Conservation (phyloP, 2,888 invertebrate species). For the Mesorhabditis belari region DNA sequence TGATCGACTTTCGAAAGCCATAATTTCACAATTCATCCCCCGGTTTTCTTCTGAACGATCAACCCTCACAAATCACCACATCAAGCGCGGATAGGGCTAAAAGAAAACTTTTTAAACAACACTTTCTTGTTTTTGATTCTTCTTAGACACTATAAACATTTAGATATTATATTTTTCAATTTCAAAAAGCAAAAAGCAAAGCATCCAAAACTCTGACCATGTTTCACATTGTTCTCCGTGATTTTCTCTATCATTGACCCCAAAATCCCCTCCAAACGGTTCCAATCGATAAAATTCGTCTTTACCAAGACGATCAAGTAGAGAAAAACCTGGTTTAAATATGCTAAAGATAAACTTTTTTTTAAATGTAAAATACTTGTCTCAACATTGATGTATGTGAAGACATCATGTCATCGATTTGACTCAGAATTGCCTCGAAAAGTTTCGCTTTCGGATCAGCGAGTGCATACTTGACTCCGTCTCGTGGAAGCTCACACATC, state of each 20-base stretch:
- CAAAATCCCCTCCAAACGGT: constrained; percentile 2
- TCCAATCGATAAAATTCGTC: constrained; percentile 3
- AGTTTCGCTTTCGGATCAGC: constrained; percentile 17
- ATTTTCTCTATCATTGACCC: constrained; percentile 5
- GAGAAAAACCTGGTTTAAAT: neutral
- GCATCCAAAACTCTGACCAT: neutral
- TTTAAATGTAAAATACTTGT: constrained; percentile 1
- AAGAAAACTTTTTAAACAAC: no score
- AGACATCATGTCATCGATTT: constrained; percentile 3
- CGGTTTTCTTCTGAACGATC: constrained; percentile 2
- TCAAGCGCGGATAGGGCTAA: neutral
- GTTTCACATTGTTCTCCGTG: constrained; percentile 1
- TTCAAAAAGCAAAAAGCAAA: no score
- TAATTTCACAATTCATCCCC: neutral
- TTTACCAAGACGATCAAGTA: constrained; percentile 6
- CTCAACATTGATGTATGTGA: constrained; percentile 4
- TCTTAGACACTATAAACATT: no score
- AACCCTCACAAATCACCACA: neutral
- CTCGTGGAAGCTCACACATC: constrained; percentile 22
- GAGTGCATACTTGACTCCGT: constrained; percentile 24
- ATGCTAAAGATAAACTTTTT: no score
- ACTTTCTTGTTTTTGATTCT: no score
- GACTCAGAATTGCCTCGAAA: constrained; percentile 11
- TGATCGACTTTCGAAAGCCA: neutral
- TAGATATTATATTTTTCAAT: no score